Evolutionary conservation across 53 echinoderm and acorn worm species (phyloP).

Genomic region (Holothuria leucospilota): DNA sequence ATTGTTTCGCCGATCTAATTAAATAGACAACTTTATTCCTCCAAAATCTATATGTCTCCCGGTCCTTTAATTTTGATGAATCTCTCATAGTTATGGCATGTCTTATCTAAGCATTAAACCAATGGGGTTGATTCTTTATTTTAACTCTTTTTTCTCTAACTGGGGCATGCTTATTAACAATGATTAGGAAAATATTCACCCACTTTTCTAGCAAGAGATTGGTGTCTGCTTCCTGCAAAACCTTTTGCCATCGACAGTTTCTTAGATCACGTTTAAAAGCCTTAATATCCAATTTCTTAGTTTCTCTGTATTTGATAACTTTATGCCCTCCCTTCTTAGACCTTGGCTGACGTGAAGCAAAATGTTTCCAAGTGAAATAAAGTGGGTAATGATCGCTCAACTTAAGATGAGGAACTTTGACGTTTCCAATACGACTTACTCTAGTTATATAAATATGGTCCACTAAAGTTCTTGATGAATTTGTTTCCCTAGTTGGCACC

Average conservation of each 20-base stretch:
- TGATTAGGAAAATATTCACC: background rate
- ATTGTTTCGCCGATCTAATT: too few relatives aligned
- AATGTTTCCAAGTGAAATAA: too few relatives aligned
- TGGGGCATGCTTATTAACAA: conserved; percentile 8
- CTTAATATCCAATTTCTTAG: background rate
- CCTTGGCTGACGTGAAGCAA: background rate
- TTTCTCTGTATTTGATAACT: background rate
- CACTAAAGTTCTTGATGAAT: background rate
- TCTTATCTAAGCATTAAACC: background rate
- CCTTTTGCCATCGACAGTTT: background rate
- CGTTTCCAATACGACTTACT: background rate
- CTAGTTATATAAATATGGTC: background rate
- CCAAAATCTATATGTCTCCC: conserved; percentile 11
- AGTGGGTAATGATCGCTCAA: conserved; percentile 3
- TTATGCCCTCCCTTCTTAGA: background rate
- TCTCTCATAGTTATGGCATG: background rate
- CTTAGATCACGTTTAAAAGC: conserved; percentile 5
- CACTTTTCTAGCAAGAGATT: background rate
- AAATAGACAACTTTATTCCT: conserved; percentile 15
- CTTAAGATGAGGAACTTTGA: background rate
- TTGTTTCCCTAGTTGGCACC: conserved; percentile 1
- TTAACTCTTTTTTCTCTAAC: background rate
- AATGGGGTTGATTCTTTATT: background rate
- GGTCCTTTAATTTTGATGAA: background rate
- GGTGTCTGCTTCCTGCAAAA: background rate